phyloP scores from a whole-genome alignment of 2,888 invertebrate genomes.

The Agonopterix arenella region DNA sequence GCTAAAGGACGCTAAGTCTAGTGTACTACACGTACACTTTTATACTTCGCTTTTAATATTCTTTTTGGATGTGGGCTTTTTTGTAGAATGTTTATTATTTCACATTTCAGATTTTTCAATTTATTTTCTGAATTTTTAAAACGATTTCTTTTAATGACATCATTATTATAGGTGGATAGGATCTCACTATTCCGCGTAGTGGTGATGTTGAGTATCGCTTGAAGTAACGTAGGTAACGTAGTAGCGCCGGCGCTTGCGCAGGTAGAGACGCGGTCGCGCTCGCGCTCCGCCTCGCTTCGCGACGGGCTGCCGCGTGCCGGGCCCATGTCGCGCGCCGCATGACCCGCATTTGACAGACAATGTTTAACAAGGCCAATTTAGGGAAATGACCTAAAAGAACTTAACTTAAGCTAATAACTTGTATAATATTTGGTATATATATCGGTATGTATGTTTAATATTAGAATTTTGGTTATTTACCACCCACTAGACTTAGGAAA shows the following conservation, averaged over 20 bases:
- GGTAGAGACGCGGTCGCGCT: constrained; percentile 1
- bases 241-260: background rate
- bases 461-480: constrained; percentile 76
- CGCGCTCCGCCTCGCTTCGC: background rate
- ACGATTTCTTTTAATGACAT: constrained; percentile 63
- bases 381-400: constrained; percentile 72
- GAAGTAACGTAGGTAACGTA: background rate
- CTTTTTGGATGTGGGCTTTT: constrained; percentile 67
- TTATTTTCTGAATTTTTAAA: constrained; percentile 39
- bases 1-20: constrained; percentile 6
- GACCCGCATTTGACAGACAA: constrained; percentile 65
- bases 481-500: constrained; percentile 75
- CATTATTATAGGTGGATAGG: constrained; percentile 10
- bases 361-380: constrained; percentile 70
- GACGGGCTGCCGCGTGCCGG: background rate
- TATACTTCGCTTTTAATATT: constrained; percentile 55
- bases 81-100: constrained; percentile 44
- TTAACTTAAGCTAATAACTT: constrained; percentile 76
- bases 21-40: constrained; percentile 10
- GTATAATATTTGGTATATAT: constrained; percentile 76
- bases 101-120: constrained; percentile 27
- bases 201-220: constrained; percentile 2
- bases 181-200: constrained; percentile 12
- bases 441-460: constrained; percentile 76
- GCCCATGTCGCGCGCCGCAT: constrained; percentile 12